Percentiles rank a stretch among this genome's conserved stretches.
Evolutionary conservation across 2,797 vertebrate species (phyloP).

Genomic region (Lateolabrax maculatus): DNA sequence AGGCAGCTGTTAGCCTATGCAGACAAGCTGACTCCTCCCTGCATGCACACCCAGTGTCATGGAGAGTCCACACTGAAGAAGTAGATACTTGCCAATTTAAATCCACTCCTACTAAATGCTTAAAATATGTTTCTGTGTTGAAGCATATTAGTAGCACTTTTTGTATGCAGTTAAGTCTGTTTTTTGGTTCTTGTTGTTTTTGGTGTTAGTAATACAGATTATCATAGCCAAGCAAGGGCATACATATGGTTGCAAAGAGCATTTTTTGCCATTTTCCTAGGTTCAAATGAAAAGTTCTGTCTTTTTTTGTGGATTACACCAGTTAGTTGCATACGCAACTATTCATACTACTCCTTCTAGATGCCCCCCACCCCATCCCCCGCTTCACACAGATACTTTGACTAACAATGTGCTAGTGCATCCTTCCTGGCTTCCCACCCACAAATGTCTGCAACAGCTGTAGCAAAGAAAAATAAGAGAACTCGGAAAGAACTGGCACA

Average conservation of each 20-base stretch:
- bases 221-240: neutral
- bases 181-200: too few species aligned
- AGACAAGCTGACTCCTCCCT: constrained; percentile 38
- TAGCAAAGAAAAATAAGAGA: constrained; percentile 4
- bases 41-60: constrained; percentile 15
- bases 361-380: neutral
- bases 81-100: neutral
- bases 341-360: neutral
- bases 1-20: constrained; percentile 41
- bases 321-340: neutral
- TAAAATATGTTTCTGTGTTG: neutral
- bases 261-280: neutral
- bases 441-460: constrained; percentile 25
- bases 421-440: constrained; percentile 30
- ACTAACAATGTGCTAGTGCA: constrained; percentile 9
- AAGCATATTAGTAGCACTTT: neutral
- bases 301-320: neutral
- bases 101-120: too few species aligned
- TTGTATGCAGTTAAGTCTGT: too few species aligned
- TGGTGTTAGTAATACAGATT: too few species aligned
- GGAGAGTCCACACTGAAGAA: constrained; percentile 4
- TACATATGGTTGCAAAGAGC: neutral
- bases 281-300: neutral
- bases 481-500: neutral
- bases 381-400: constrained; percentile 27